Percentiles rank a stretch among this genome's conserved stretches.
Evolutionary conservation across 1,140 invertebrate species (phyloP).

Genomic region (Brachionus koreanus): DNA sequence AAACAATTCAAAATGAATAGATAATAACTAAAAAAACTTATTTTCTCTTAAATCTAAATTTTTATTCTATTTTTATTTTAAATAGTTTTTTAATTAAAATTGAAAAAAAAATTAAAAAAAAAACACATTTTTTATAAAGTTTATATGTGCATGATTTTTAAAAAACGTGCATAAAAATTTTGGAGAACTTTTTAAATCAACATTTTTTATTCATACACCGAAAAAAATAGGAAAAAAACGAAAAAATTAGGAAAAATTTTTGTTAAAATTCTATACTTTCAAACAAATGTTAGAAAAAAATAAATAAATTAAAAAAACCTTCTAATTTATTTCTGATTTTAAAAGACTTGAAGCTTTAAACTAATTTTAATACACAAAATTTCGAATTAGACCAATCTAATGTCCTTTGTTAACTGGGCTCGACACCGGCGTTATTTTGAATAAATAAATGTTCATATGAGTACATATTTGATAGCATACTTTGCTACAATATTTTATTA

Average conservation of each 20-base stretch:
- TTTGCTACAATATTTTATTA: constrained; percentile 43
- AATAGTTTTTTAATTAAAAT: neutral
- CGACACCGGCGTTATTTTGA: constrained; percentile 18
- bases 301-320: neutral
- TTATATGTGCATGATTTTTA: neutral
- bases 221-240: constrained; percentile 2
- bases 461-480: constrained; percentile 43
- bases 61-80: neutral
- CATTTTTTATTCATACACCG: neutral
- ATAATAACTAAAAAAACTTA: neutral
- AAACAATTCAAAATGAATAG: neutral
- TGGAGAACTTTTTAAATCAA: neutral
- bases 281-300: neutral
- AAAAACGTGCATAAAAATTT: neutral
- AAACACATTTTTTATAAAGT: neutral
- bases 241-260: neutral
- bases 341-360: neutral
- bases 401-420: neutral
- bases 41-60: neutral
- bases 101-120: neutral
- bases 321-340: neutral
- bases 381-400: neutral
- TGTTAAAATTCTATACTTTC: constrained; percentile 4
- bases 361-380: neutral
- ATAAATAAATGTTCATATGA: constrained; percentile 43